Evolutionary conservation across 2,888 invertebrate species (phyloP), one percentile per base, ranked within the genome.

Genomic region (Spilosoma lubricipeda): DNA sequence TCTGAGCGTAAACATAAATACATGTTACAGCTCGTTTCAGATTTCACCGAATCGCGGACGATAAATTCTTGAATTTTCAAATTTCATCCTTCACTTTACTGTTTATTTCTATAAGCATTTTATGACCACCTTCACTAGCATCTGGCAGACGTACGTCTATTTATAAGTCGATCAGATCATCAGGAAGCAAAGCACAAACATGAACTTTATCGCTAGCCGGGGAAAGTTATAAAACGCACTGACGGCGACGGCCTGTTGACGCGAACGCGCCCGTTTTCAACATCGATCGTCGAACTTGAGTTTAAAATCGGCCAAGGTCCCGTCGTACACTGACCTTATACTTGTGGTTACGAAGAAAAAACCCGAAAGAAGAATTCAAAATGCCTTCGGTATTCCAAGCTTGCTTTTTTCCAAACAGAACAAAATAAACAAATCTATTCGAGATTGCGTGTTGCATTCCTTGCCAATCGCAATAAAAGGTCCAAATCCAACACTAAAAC

Each of bases 271-370:
- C 67, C 73, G 80, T 70, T 72, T 70, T 78, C 75, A 78, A 76
- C 77, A 70, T 83, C 88, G 94, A 92, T 87, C 94, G 87, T 91
- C 92, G 94, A 95, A 94, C 94, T 90, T 91, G 89, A 85, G 90
- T 91, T 92, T 90, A 90, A 95, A 95, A 92, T 95, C 95, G 95
- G 95, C 95, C 95, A 95, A 95, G 95, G 95, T 94, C 93, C 89
- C 86, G 68, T 77, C 81, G 95, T 92, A 90, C 91, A 90, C 82
- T 90, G 93, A 94, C 93, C 94, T 88, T 85, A 85, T 82, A 78
- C 74, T 74, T 86, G 80, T 81, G 82, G 75, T 87, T 83, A 85
- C 82, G 84, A 88, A 23, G n/a, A 89, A 85, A 39, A 87, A 87
- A 83, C 76, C 42, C 72, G 71, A 83, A 83, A 71, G 82, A 81